These are phyloP conservation scores for Colletes gigas DNA, from an alignment of 1,140 invertebrate species.

Conservation along the genomic window DNA sequence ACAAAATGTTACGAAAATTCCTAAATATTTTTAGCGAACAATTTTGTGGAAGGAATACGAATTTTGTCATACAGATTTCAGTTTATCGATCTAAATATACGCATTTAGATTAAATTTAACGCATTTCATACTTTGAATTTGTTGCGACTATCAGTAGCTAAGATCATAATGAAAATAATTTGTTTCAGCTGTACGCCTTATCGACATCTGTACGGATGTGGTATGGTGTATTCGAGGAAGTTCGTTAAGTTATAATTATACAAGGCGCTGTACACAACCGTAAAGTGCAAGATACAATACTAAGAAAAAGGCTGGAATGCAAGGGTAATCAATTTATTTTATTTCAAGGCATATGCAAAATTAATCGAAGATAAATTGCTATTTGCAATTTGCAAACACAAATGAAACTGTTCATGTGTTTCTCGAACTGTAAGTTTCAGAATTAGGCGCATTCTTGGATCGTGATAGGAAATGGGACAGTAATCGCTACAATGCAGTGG, in stretches of 20 bases:
- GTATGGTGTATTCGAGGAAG: conserved; percentile 17
- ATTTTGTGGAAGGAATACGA: no score
- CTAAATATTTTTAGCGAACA: not conserved
- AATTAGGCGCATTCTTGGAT: not conserved
- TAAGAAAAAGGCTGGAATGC: not conserved
- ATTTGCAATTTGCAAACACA: not conserved
- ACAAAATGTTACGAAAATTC: not conserved
- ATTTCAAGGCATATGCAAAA: not conserved
- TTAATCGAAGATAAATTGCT: not conserved
- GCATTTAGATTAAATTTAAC: not conserved
- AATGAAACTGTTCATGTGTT: not conserved
- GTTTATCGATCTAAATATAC: not conserved
- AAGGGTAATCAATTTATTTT: not conserved
- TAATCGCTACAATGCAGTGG: not conserved
- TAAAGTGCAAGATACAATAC: not conserved
- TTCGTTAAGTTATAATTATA: conserved; percentile 2
- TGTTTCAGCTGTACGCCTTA: conserved; percentile 8
- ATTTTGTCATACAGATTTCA: no score
- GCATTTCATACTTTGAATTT: not conserved
- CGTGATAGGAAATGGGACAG: not conserved
- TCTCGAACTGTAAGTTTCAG: not conserved
- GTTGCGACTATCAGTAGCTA: not conserved
- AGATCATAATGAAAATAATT: not conserved
- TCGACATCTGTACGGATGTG: conserved; percentile 35
- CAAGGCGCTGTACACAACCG: not conserved